These are phyloP conservation scores for Ophion obscuratus DNA, from an alignment of 2,888 invertebrate genomes.

Conservation along the genomic window DNA sequence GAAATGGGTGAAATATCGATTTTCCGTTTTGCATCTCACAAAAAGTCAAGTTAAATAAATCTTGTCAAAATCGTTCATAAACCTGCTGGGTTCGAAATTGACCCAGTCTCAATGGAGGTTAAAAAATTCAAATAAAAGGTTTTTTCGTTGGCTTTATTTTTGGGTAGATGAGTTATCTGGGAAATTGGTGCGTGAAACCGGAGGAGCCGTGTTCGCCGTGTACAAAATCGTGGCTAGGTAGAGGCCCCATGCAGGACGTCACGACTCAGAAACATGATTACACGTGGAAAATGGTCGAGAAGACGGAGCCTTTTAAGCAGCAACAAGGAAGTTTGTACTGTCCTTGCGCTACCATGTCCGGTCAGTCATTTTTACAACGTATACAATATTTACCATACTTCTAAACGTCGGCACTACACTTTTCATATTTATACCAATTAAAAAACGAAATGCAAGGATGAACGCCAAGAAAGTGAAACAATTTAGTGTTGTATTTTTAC, in stretches of 20 bases:
- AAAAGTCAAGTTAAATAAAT: no score
- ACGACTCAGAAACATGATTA: constrained; percentile 91
- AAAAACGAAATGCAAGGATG: no score
- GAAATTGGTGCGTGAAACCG: constrained; percentile 78
- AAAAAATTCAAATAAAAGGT: not conserved
- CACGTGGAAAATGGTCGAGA: constrained; percentile 80
- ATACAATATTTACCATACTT: not conserved
- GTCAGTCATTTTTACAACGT: constrained; percentile 61
- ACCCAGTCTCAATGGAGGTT: not conserved
- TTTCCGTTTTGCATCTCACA: no score
- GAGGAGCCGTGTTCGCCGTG: constrained; percentile 75
- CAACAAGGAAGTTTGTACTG: constrained; percentile 72
- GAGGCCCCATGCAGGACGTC: constrained; percentile 89
- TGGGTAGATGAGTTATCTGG: constrained; percentile 78
- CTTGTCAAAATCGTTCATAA: not conserved
- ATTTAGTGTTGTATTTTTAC: no score
- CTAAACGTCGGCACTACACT: no score
- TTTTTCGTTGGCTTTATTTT: constrained; percentile 16
- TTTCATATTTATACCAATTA: no score
- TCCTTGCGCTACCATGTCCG: constrained; percentile 74
- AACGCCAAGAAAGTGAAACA: no score
- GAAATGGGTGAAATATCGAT: no score
- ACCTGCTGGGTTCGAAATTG: not conserved
- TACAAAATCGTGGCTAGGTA: constrained; percentile 78
- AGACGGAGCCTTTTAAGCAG: constrained; percentile 66